Evolutionary conservation across 2,113 vertebrate genomes (phyloP).

Genomic region (Hipposideros armiger): DNA sequence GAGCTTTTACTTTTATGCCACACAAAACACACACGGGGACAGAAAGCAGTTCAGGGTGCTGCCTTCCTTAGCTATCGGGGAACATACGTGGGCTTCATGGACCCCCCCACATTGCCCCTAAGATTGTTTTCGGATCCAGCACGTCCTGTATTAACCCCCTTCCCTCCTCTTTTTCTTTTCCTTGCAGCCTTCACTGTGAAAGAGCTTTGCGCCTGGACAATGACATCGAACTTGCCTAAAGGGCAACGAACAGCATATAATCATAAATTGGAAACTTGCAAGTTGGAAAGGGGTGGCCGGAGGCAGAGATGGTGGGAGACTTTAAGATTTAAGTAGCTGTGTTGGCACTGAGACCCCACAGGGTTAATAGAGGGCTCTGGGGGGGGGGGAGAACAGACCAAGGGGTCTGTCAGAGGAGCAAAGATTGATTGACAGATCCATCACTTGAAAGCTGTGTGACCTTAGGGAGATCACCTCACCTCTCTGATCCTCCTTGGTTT

Average conservation of each 20-base stretch:
- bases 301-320: background rate
- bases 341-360: background rate
- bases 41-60: background rate
- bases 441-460: background rate
- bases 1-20: background rate
- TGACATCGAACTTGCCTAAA: conserved; percentile 73
- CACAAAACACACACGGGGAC: background rate
- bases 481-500: background rate
- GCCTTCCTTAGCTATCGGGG: conserved; percentile 30
- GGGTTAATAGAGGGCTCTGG: background rate
- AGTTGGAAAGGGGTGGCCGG: background rate
- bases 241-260: conserved; percentile 36
- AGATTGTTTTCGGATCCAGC: conserved; percentile 29
- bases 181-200: conserved; percentile 54
- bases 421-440: background rate
- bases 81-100: background rate
- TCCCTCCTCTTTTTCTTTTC: conserved; percentile 44
- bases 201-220: conserved; percentile 30
- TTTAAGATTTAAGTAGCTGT: background rate
- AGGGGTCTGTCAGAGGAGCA: background rate
- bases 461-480: background rate
- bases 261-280: conserved; percentile 51
- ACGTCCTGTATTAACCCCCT: background rate
- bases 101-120: background rate
- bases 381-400: background rate